phyloP scores from a whole-genome alignment of 2,113 vertebrate genomes.

The Channa argus region DNA sequence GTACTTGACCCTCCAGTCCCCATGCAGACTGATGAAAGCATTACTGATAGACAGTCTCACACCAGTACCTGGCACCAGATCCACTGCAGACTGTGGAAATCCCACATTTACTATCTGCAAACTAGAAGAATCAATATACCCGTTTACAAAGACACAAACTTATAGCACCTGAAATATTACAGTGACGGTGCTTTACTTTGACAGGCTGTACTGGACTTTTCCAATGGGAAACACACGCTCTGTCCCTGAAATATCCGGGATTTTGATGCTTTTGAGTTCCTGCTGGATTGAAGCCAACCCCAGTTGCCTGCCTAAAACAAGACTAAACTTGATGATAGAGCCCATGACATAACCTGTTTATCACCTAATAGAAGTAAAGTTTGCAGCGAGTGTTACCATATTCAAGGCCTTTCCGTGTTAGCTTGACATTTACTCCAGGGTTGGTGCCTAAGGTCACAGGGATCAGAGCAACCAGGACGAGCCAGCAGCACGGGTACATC shows the following conservation, averaged over 20 bases:
- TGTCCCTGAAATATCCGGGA: slow-evolving; percentile 79
- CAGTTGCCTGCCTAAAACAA: slow-evolving; percentile 69
- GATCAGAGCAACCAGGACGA: slow-evolving; percentile 63
- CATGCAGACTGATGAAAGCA: slow-evolving; percentile 75
- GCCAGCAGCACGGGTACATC: slow-evolving; percentile 63
- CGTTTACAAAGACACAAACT: background rate
- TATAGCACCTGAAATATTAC: too few species aligned
- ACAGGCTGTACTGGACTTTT: slow-evolving; percentile 78
- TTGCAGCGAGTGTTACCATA: slow-evolving; percentile 70
- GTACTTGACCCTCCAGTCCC: slow-evolving; percentile 83
- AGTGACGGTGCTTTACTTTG: slow-evolving; percentile 68
- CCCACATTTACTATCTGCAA: slow-evolving; percentile 71
- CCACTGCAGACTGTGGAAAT: slow-evolving; percentile 71
- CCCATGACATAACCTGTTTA: background rate
- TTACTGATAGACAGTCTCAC: slow-evolving; percentile 74
- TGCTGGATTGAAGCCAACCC: slow-evolving; percentile 73
- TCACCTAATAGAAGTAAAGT: background rate
- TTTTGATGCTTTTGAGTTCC: slow-evolving; percentile 70
- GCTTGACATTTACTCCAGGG: slow-evolving; percentile 78
- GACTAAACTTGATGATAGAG: background rate
- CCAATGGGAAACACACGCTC: slow-evolving; percentile 71
- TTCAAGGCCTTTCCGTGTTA: slow-evolving; percentile 80
- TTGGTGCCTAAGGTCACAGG: slow-evolving; percentile 46
- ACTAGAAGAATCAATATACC: slow-evolving; percentile 45
- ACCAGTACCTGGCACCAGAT: slow-evolving; percentile 72